phyloP scores from a whole-genome alignment of 2,888 invertebrate genomes.

The Scaptomyza polygonia region DNA sequence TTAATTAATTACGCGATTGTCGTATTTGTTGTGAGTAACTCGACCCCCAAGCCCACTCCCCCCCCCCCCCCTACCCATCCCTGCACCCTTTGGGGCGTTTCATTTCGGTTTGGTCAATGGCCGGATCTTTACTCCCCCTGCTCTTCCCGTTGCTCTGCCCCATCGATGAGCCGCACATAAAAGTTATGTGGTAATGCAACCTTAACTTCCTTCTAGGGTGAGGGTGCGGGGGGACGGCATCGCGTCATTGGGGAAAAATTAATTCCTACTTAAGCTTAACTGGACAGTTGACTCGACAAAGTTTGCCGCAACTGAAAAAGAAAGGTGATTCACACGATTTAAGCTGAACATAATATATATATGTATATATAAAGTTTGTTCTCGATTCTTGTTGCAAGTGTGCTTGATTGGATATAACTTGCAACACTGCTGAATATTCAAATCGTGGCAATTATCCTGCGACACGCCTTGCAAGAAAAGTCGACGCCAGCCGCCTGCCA shows the following conservation, averaged over 20 bases:
- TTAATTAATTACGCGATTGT: conserved; percentile 82
- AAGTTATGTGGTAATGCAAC: conserved; percentile 71
- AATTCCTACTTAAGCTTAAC: conserved; percentile 82
- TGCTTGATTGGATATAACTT: conserved; percentile 6
- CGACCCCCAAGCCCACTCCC: conserved; percentile 17
- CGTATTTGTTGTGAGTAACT: conserved; percentile 73
- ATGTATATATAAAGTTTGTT: conserved; percentile 13
- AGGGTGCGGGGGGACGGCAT: not conserved
- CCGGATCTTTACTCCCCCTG: conserved; percentile 29
- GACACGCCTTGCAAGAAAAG: conserved; percentile 37
- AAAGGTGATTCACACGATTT: conserved; percentile 65
- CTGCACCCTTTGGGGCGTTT: conserved; percentile 1
- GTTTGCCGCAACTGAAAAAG: conserved; percentile 27
- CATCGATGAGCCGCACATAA: conserved; percentile 45
- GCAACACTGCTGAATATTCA: conserved; percentile 58
- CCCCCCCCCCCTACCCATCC: not conserved
- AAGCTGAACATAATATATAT: conserved; percentile 58
- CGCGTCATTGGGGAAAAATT: conserved; percentile 81
- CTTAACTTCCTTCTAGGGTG: conserved; percentile 12
- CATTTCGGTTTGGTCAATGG: conserved; percentile 39
- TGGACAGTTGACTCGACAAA: conserved; percentile 61
- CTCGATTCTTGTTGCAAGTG: conserved; percentile 9
- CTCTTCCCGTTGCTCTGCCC: too few relatives aligned
- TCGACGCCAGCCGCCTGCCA: conserved; percentile 24
- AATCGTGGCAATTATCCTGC: conserved; percentile 65